These are phyloP conservation scores for Emydoidea blandingii DNA, from an alignment of 2,797 vertebrate species.

Conservation along the genomic window DNA sequence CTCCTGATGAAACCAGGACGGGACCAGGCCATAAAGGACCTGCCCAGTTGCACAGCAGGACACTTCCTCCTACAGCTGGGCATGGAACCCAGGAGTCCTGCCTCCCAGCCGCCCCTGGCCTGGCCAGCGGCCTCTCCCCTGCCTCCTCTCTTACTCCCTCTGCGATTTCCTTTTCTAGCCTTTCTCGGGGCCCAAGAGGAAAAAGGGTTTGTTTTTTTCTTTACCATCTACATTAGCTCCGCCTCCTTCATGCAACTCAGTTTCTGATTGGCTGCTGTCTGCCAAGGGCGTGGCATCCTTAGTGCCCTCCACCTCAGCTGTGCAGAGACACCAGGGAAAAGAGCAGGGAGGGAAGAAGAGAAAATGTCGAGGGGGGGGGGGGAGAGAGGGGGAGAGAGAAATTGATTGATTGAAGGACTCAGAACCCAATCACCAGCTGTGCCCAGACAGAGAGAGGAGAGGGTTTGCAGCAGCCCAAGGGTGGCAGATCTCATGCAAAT, in stretches of 20 bases:
- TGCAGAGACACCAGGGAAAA: constrained; percentile 70
- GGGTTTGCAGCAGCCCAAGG: not conserved
- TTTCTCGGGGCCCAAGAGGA: not conserved
- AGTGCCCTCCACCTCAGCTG: constrained; percentile 78
- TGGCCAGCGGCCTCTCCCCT: too few species aligned
- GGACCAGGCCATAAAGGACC: not conserved
- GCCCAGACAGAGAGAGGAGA: not conserved
- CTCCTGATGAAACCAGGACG: too few species aligned
- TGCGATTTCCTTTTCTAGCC: not conserved
- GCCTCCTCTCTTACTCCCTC: too few species aligned
- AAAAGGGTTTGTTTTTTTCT: not conserved
- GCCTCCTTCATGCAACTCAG: constrained; percentile 77
- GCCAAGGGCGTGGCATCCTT: constrained; percentile 64
- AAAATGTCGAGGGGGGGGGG: not conserved
- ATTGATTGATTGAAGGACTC: not conserved
- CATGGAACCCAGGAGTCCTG: not conserved
- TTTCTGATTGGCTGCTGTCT: constrained; percentile 76
- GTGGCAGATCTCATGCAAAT: not conserved
- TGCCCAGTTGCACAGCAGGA: not conserved
- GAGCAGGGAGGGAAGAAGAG: not conserved
- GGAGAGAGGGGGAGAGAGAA: not conserved
- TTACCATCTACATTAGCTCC: constrained; percentile 79
- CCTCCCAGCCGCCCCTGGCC: too few species aligned
- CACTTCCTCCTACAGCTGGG: not conserved
- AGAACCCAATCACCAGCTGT: not conserved